Percentiles rank a stretch among this genome's conserved stretches.
Evolutionary conservation across 1,140 invertebrate species (phyloP).

Genomic region (Macrobrachium rosenbergii): DNA sequence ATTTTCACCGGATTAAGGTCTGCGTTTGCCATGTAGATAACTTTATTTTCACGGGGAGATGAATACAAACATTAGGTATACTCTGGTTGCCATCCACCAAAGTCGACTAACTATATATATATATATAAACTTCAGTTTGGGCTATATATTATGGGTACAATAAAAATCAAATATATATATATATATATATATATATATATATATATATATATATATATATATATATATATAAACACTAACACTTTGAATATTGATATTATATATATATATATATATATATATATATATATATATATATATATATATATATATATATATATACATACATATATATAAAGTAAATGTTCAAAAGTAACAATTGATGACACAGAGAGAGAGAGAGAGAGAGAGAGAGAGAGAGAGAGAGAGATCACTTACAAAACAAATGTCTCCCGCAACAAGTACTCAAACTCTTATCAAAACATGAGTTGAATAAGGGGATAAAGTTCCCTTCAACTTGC

Average conservation of each 20-base stretch:
- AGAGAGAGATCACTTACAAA: constrained; percentile 2
- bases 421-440: neutral
- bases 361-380: neutral
- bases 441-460: too few species aligned
- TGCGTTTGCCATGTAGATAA: too few species aligned
- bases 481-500: too few species aligned
- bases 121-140: too few species aligned
- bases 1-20: too few species aligned
- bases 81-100: too few species aligned
- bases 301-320: constrained; percentile 42
- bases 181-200: constrained; percentile 24
- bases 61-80: too few species aligned
- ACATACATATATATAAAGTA: constrained; percentile 35
- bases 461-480: too few species aligned
- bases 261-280: constrained; percentile 33
- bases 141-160: neutral
- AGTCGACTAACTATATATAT: too few species aligned
- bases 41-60: too few species aligned
- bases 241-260: too few species aligned
- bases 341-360: neutral
- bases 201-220: constrained; percentile 42
- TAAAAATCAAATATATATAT: constrained; percentile 1
- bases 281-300: constrained; percentile 26
- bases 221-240: too few species aligned
- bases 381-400: constrained; percentile 26